These are phyloP conservation scores for Mus spicilegus DNA, from an alignment of 2,113 vertebrate genomes.

Conservation along the genomic window DNA sequence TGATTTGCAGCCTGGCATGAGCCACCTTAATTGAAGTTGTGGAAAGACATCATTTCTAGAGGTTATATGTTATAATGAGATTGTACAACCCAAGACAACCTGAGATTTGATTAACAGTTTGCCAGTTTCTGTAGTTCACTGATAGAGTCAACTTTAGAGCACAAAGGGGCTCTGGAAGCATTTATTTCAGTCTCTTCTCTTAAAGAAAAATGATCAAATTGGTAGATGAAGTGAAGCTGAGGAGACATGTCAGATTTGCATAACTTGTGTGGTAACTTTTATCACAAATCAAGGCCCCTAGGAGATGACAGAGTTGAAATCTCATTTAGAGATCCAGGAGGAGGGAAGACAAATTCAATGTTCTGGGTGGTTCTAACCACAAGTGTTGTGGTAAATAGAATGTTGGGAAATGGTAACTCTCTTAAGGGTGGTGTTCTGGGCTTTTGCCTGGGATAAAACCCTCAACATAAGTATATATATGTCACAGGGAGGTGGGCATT, in stretches of 20 bases:
- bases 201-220: not conserved
- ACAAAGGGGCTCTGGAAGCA: not conserved
- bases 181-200: not conserved
- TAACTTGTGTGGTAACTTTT: slow-evolving; percentile 30
- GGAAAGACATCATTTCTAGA: not conserved
- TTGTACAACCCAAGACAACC: not conserved
- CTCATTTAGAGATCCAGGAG: not conserved
- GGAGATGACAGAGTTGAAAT: not conserved
- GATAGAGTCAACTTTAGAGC: not conserved
- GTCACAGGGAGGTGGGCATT: not conserved
- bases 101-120: not conserved
- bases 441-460: not conserved
- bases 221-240: not conserved
- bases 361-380: not conserved
- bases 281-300: not conserved
- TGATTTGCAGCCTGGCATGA: not conserved
- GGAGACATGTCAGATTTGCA: not conserved
- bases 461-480: not conserved
- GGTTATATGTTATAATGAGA: not conserved
- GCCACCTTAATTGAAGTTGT: not conserved
- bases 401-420: not conserved
- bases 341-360: not conserved
- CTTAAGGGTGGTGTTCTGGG: not conserved
- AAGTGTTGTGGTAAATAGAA: not conserved
- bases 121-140: not conserved